These are phyloP conservation scores for Tenthredo notha DNA, from an alignment of 2,888 invertebrate species.

Conservation along the genomic window DNA sequence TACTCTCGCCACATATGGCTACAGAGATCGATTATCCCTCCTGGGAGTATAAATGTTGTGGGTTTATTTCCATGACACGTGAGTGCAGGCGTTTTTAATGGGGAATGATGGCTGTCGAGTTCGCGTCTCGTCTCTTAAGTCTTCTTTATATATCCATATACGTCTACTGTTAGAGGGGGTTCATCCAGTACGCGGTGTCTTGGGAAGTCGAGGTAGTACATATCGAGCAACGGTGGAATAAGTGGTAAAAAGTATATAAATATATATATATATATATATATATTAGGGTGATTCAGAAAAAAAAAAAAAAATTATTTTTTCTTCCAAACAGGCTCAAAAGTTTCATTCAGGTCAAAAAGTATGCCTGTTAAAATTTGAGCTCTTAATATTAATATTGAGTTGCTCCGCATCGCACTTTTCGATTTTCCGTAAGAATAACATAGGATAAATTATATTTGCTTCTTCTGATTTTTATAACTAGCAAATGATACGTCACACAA, in stretches of 20 bases:
- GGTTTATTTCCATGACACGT: neutral
- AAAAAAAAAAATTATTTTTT: too few relatives aligned
- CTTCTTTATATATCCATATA: neutral
- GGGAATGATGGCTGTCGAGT: neutral
- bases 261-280: too few relatives aligned
- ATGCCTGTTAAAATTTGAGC: too few relatives aligned
- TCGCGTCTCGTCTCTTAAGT: neutral
- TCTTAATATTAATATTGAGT: too few relatives aligned
- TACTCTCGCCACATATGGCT: neutral
- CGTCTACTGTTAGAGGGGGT: neutral
- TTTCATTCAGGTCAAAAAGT: too few relatives aligned
- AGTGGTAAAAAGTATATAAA: neutral
- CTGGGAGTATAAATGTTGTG: neutral
- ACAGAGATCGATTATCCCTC: conserved; percentile 1
- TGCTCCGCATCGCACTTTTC: too few relatives aligned
- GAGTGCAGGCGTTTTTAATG: neutral
- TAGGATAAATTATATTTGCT: too few relatives aligned
- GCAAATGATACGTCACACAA: too few relatives aligned
- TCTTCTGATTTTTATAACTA: too few relatives aligned
- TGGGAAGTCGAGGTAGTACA: neutral
- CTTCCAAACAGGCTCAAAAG: too few relatives aligned
- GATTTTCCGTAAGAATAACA: too few relatives aligned
- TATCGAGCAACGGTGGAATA: neutral
- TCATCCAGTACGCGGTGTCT: conserved; percentile 3
- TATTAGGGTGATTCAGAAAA: too few relatives aligned